A percentile compares a stretch with the other conserved stretches of the same genome.
Conservation (phyloP, 2,113 vertebrate genomes). For the Corythornis vintsioides region DNA sequence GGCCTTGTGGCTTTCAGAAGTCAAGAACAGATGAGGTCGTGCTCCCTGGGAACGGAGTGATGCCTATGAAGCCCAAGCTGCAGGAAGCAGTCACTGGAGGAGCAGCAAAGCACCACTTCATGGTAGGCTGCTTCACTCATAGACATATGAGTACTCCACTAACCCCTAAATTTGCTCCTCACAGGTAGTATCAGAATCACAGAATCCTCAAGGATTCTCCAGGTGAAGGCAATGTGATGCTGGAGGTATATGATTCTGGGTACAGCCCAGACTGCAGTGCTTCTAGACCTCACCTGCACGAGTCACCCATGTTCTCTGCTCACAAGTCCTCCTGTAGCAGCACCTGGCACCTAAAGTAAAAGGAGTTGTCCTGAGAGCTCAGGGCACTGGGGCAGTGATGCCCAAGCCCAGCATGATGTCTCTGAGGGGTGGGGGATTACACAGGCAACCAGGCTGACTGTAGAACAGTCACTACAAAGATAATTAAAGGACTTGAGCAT, state of each 20-base stretch:
- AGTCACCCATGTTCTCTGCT: neutral
- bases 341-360: neutral
- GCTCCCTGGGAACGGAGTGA: neutral
- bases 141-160: fast-evolving
- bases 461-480: no score
- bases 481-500: no score
- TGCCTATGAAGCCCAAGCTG: neutral
- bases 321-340: neutral
- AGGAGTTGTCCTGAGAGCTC: neutral
- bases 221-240: neutral
- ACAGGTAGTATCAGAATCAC: neutral
- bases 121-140: neutral
- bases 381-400: neutral
- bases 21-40: neutral
- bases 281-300: neutral
- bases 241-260: neutral
- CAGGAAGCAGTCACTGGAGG: fast-evolving
- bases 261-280: neutral
- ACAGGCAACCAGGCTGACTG: neutral
- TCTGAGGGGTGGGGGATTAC: no score
- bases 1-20: neutral
- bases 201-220: neutral
- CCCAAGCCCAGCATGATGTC: no score
- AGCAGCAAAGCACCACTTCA: neutral
- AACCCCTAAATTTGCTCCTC: neutral